A percentile compares a stretch with the other conserved stretches of the same genome.
Conservation (phyloP, 2,113 vertebrate species). For the Cyrtonyx montezumae region DNA sequence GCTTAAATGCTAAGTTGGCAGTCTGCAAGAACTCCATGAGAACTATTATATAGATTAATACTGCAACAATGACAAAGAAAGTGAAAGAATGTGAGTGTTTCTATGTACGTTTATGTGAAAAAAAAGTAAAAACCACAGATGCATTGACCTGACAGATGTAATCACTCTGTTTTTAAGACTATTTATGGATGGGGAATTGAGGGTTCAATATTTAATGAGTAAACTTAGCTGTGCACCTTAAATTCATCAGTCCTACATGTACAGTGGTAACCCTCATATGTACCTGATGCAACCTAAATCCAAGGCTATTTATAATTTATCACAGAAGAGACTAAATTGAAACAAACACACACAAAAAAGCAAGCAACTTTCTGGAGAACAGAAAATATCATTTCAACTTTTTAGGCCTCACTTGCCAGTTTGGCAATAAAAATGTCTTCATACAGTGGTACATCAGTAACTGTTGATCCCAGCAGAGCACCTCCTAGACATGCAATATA, state of each 20-base stretch:
- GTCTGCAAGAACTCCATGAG: neutral
- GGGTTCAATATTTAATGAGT: neutral
- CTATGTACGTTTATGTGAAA: rapidly evolving
- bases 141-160: neutral
- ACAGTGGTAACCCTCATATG: neutral
- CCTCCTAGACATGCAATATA: neutral
- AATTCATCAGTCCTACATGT: neutral
- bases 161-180: neutral
- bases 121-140: neutral
- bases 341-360: neutral
- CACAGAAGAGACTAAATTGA: neutral
- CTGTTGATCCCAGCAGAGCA: neutral
- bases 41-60: neutral
- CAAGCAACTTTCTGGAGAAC: neutral
- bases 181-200: neutral
- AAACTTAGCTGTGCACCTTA: neutral
- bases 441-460: neutral
- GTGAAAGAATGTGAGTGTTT: neutral
- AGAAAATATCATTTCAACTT: rapidly evolving
- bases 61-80: neutral
- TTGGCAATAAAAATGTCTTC: neutral
- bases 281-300: neutral
- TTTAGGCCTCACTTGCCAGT: neutral
- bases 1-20: neutral
- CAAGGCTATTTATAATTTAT: neutral